Conservation (phyloP, 2,797 vertebrate genomes). For the Crocidura indochinensis region DNA sequence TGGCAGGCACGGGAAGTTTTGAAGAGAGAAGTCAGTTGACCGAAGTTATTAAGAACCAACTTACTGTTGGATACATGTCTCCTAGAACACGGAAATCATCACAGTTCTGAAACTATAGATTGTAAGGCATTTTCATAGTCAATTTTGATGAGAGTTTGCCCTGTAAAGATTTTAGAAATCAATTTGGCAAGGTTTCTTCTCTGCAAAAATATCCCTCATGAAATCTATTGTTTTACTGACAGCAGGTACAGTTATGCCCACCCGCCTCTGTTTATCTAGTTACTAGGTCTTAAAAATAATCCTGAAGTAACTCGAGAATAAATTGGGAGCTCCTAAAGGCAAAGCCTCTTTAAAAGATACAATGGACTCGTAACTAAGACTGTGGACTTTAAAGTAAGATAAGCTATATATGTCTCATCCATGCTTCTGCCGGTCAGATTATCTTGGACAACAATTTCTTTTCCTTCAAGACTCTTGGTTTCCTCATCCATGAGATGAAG, state of each 20-base stretch:
- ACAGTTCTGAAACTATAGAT: background rate
- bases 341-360: background rate
- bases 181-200: background rate
- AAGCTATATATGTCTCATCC: background rate
- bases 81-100: background rate
- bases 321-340: background rate
- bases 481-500: conserved; percentile 31
- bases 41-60: conserved; percentile 10
- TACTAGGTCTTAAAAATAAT: background rate
- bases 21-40: conserved; percentile 10
- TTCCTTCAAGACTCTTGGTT: background rate
- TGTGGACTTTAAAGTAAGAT: background rate
- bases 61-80: background rate
- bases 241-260: background rate
- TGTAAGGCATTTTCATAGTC: conserved; percentile 16
- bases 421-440: background rate
- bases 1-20: too few relatives aligned
- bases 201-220: background rate
- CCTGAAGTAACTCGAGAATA: background rate
- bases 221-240: background rate
- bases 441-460: background rate
- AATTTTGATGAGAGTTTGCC: conserved; percentile 37
- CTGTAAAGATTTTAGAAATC: conserved; percentile 28
- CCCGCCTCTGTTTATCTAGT: background rate
- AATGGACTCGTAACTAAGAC: background rate